phyloP scores from a whole-genome alignment of 2,888 invertebrate genomes.

The Leptopterna dolabrata region DNA sequence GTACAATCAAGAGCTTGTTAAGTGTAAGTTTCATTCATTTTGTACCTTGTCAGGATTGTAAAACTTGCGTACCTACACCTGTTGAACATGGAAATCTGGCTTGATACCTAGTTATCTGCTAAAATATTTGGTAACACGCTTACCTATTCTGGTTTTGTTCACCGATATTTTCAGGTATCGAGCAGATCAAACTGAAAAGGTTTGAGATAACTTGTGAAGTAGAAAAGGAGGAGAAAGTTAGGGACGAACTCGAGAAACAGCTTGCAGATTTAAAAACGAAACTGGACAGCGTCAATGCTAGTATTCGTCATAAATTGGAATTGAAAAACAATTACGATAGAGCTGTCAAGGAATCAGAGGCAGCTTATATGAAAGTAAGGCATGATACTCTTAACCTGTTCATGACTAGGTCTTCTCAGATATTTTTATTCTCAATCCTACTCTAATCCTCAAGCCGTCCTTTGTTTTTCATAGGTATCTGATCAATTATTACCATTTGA shows the following conservation, averaged over 20 bases:
- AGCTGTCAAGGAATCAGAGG: conserved; percentile 67
- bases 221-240: conserved; percentile 66
- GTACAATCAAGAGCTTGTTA: conserved; percentile 72
- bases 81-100: background rate
- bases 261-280: conserved; percentile 66
- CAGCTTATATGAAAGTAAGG: conserved; percentile 68
- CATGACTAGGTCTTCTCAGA: background rate
- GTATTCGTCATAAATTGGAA: conserved; percentile 65
- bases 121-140: background rate
- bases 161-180: conserved; percentile 65
- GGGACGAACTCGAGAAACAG: conserved; percentile 65
- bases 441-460: too few relatives aligned
- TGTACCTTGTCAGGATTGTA: background rate
- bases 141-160: background rate
- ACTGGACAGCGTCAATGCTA: conserved; percentile 64
- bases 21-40: conserved; percentile 67
- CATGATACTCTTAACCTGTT: background rate
- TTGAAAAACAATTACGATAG: conserved; percentile 67
- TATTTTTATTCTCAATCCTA: background rate
- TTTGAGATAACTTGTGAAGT: conserved; percentile 66
- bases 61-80: background rate
- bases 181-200: conserved; percentile 67
- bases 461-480: too few relatives aligned
- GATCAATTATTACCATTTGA: too few relatives aligned
- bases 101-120: too few relatives aligned